These are phyloP conservation scores for Chrysaora quinquecirrha DNA, from an alignment of 30 jellyfish, hydroid and myxozoan species.

Conservation along the genomic window DNA sequence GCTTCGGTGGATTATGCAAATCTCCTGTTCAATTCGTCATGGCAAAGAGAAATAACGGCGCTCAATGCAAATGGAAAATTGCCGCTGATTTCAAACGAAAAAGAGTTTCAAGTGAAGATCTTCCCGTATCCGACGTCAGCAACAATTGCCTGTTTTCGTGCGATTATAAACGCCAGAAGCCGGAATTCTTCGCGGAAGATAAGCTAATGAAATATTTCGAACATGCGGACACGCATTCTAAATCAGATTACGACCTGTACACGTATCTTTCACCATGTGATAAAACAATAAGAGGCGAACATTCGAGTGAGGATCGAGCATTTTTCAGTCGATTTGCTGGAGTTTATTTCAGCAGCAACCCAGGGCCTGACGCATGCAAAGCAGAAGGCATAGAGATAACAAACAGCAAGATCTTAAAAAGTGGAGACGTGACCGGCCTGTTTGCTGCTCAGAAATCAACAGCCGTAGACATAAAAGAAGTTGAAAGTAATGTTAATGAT, in stretches of 20 bases:
- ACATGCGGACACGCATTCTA: not conserved
- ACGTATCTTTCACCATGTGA: constrained; percentile 70
- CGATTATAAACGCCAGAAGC: constrained; percentile 27
- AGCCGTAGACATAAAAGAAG: not conserved
- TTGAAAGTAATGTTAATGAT: constrained; percentile 23
- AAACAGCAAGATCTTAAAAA: constrained; percentile 19
- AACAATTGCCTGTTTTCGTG: constrained; percentile 60
- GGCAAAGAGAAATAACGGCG: constrained; percentile 43
- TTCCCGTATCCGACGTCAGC: constrained; percentile 32
- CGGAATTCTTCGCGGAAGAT: constrained; percentile 47
- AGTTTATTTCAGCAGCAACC: constrained; percentile 43
- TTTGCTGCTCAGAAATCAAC: constrained; percentile 55
- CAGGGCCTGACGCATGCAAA: constrained; percentile 42
- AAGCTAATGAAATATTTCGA: constrained; percentile 14
- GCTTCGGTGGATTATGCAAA: constrained; percentile 33
- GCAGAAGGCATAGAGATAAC: constrained; percentile 38
- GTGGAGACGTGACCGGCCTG: constrained; percentile 41
- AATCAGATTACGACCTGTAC: constrained; percentile 45
- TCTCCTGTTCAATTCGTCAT: constrained; percentile 62
- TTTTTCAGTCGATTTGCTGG: constrained; percentile 32
- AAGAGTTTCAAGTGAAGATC: constrained; percentile 25
- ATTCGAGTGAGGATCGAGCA: constrained; percentile 14
- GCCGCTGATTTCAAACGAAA: constrained; percentile 21
- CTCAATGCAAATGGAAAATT: constrained; percentile 43
- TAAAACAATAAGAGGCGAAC: constrained; percentile 44